Percentiles rank a stretch among this genome's conserved stretches.
Conservation (phyloP, 92 coral and sea anemone genomes). For the Actinernus sp. region DNA sequence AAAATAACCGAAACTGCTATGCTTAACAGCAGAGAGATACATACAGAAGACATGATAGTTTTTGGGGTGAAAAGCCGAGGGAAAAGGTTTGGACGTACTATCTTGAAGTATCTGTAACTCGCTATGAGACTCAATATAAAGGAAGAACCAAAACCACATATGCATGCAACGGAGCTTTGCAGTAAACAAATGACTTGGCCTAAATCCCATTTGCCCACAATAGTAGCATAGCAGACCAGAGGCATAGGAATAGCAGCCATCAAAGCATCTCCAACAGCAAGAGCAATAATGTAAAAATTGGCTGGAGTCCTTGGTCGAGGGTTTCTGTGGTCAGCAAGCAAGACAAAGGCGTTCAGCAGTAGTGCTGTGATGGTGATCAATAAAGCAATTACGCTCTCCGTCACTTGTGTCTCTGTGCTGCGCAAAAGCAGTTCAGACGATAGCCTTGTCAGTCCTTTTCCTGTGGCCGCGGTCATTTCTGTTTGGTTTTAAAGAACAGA, state of each 20-base stretch:
- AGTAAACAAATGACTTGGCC: slow-evolving; percentile 9
- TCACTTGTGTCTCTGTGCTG: slow-evolving; percentile 31
- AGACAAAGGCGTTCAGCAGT: slow-evolving; percentile 8
- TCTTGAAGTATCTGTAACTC: no score
- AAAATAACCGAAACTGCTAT: no score
- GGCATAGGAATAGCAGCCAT: slow-evolving; percentile 18
- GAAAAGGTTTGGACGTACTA: no score
- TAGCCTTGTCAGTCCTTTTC: no score
- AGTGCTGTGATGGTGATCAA: slow-evolving; percentile 7
- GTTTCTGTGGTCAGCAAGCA: slow-evolving; percentile 19
- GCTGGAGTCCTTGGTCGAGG: slow-evolving; percentile 3
- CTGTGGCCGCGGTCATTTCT: no score
- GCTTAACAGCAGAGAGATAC: no score
- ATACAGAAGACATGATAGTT: no score
- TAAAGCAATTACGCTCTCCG: slow-evolving; percentile 27
- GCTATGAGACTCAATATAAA: no score
- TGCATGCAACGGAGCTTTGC: no score
- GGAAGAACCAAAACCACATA: slow-evolving; percentile 13
- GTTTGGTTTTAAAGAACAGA: no score
- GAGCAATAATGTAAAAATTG: slow-evolving; percentile 31
- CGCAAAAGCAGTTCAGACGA: slow-evolving; percentile 7
- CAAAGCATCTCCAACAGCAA: slow-evolving; percentile 24
- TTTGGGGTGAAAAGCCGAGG: no score
- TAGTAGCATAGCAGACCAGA: background rate
- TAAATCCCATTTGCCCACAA: slow-evolving; percentile 34